Conservation (phyloP, 2,888 invertebrate genomes). For the Macaria liturata region DNA sequence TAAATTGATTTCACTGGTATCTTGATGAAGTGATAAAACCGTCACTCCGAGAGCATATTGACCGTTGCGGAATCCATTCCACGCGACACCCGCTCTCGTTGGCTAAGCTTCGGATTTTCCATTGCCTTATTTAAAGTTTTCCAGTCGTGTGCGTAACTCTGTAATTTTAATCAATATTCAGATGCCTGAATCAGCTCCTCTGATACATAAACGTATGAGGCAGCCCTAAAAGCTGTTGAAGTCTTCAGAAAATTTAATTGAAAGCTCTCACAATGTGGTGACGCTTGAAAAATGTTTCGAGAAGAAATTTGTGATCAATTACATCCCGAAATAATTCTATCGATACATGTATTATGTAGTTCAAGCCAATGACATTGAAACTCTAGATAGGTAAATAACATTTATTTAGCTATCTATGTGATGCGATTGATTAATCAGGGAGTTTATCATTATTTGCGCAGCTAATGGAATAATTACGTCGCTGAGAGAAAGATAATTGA, state of each 20-base stretch:
- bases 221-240: conserved; percentile 50
- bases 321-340: neutral
- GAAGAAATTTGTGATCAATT: conserved; percentile 21
- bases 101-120: too few relatives aligned
- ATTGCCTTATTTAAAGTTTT: too few relatives aligned
- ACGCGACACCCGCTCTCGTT: conserved; percentile 13
- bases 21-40: conserved; percentile 75
- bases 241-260: conserved; percentile 58
- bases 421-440: conserved; percentile 51
- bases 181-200: too few relatives aligned
- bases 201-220: neutral
- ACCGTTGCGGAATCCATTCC: conserved; percentile 35
- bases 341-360: too few relatives aligned
- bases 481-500: conserved; percentile 58
- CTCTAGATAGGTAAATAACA: conserved; percentile 19
- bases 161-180: too few relatives aligned
- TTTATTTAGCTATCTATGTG: conserved; percentile 22
- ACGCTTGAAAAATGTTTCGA: conserved; percentile 46
- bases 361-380: conserved; percentile 1
- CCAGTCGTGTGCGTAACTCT: too few relatives aligned
- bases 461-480: conserved; percentile 74
- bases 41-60: conserved; percentile 48
- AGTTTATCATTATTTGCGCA: conserved; percentile 73
- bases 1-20: conserved; percentile 77
- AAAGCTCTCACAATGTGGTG: conserved; percentile 49